Conservation (phyloP, 2,113 vertebrate genomes). For the Bubo bubo region DNA sequence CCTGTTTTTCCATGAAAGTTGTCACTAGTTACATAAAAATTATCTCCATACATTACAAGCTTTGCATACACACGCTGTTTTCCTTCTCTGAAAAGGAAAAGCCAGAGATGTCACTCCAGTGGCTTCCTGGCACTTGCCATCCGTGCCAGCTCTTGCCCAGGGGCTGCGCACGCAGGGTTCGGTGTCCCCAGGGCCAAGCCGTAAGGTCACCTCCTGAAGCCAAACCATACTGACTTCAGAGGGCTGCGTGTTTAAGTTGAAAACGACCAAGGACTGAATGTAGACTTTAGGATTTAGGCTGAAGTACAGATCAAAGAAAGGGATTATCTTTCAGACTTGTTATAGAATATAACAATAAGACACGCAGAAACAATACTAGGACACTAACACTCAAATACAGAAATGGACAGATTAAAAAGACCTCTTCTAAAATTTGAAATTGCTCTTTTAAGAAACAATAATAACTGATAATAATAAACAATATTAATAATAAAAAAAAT, state of each 20-base stretch:
- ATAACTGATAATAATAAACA: too few species aligned
- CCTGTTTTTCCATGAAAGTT: neutral
- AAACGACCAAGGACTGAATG: neutral
- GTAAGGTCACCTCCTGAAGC: neutral
- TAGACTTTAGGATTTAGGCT: neutral
- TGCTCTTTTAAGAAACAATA: neutral
- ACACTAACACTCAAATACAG: neutral
- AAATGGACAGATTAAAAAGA: neutral
- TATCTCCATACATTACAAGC: rapidly evolving
- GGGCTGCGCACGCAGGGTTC: rapidly evolving
- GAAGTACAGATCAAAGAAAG: neutral
- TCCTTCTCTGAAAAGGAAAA: neutral
- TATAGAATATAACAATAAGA: too few species aligned
- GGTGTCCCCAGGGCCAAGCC: rapidly evolving
- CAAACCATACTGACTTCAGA: neutral
- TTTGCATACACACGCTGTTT: rapidly evolving
- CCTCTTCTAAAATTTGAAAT: neutral
- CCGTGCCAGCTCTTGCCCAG: too few species aligned
- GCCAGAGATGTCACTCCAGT: too few species aligned
- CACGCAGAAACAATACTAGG: neutral
- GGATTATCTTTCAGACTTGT: neutral
- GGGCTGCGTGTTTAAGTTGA: neutral
- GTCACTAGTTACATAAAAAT: neutral
- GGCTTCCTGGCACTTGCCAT: neutral
- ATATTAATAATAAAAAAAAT: neutral